Conservation (phyloP, 1,140 invertebrate species). For the Bombus impatiens region DNA sequence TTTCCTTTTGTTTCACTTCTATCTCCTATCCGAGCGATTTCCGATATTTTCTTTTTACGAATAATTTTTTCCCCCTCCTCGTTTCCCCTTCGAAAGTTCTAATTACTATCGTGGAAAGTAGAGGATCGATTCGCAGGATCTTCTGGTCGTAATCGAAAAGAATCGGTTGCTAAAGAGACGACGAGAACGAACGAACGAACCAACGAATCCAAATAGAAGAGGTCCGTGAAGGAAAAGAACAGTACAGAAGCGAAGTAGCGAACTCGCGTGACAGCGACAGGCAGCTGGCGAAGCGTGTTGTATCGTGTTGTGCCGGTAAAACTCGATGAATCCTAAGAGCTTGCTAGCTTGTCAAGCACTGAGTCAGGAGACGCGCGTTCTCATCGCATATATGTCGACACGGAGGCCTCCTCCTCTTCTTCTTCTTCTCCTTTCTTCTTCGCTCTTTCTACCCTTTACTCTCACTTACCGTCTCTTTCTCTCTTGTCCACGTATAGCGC, state of each 20-base stretch:
- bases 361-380: conserved; percentile 80
- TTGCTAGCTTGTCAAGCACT: conserved; percentile 81
- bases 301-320: conserved; percentile 27
- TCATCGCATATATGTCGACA: conserved; percentile 81
- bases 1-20: not conserved
- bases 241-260: conserved; percentile 22
- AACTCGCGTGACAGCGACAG: conserved; percentile 44
- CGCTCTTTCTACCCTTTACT: conserved; percentile 34
- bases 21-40: not conserved
- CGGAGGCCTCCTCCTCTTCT: conserved; percentile 73
- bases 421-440: conserved; percentile 38
- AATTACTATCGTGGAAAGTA: not conserved
- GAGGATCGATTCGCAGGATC: not conserved
- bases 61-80: not conserved
- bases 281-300: conserved; percentile 20
- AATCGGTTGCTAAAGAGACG: not conserved
- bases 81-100: not conserved
- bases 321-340: conserved; percentile 78
- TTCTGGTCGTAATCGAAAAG: too few species aligned
- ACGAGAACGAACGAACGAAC: not conserved
- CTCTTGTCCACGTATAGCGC: conserved; percentile 11
- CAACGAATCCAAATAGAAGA: not conserved
- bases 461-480: conserved; percentile 45
- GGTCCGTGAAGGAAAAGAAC: conserved; percentile 31
- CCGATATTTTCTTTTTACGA: not conserved